Percentiles rank a stretch among this genome's conserved stretches.
Conservation (phyloP, 1,140 invertebrate species). For the Drosophila sucinea region DNA sequence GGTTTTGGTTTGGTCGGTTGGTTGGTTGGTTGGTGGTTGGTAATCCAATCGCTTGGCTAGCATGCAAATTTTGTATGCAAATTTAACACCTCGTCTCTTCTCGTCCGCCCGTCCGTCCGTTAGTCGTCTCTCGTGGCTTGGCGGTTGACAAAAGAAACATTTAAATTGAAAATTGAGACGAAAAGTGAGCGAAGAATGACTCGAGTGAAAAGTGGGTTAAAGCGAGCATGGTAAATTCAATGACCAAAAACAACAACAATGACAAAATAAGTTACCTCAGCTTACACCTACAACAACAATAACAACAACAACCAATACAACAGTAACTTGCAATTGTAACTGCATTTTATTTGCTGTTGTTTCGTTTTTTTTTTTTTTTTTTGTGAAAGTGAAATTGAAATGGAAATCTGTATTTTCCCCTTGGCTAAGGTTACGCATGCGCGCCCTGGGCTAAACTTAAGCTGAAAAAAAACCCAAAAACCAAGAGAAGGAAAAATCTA, state of each 20-base stretch:
- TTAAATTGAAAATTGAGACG: conserved; percentile 76
- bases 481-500: conserved; percentile 51
- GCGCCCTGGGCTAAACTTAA: conserved; percentile 39
- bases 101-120: too few species aligned
- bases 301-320: conserved; percentile 13
- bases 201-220: conserved; percentile 72
- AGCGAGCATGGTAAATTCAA: conserved; percentile 69
- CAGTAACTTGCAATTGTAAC: conserved; percentile 7
- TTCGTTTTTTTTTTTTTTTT: neutral
- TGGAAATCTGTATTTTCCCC: conserved; percentile 33
- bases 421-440: conserved; percentile 43
- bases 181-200: conserved; percentile 52
- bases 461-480: conserved; percentile 23
- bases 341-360: conserved; percentile 34
- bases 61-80: conserved; percentile 79
- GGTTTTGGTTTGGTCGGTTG: conserved; percentile 18
- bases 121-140: conserved; percentile 17
- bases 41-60: conserved; percentile 67
- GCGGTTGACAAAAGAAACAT: conserved; percentile 69
- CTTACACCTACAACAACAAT: conserved; percentile 22
- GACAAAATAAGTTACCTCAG: conserved; percentile 48
- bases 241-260: conserved; percentile 16
- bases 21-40: conserved; percentile 31
- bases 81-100: conserved; percentile 66
- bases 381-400: conserved; percentile 72